A percentile compares a stretch with the other conserved stretches of the same genome.
phyloP scores from a whole-genome alignment of 2,113 vertebrate species.

The Tetrax tetrax region DNA sequence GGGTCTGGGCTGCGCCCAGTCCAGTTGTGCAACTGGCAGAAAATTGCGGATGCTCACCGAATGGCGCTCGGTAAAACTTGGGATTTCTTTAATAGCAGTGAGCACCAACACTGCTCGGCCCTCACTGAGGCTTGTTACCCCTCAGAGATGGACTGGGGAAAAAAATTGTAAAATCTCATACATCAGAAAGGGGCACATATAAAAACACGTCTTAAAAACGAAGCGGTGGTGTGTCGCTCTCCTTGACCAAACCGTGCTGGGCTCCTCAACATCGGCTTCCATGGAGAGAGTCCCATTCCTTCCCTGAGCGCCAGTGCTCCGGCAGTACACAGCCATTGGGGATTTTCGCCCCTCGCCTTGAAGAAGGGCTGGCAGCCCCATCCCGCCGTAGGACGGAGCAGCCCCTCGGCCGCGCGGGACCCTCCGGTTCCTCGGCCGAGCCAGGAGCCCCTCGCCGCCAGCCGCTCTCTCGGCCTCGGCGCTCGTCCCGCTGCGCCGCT shows the following conservation, averaged over 20 bases:
- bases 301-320: neutral
- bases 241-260: rapidly evolving
- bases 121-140: neutral
- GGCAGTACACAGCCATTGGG: rapidly evolving
- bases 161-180: neutral
- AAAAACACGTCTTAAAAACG: neutral
- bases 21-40: neutral
- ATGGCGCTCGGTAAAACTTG: rapidly evolving
- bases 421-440: rapidly evolving
- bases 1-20: neutral
- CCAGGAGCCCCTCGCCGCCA: rapidly evolving
- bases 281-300: rapidly evolving
- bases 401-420: rapidly evolving
- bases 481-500: rapidly evolving
- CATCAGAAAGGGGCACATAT: neutral
- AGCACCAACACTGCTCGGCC: neutral
- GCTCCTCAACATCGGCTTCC: rapidly evolving
- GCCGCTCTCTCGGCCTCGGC: neutral
- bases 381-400: rapidly evolving
- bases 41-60: rapidly evolving
- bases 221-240: rapidly evolving
- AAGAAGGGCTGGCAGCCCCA: neutral
- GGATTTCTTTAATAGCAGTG: neutral
- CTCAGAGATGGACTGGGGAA: neutral
- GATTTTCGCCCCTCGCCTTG: rapidly evolving